Evolutionary conservation across 1,140 invertebrate genomes (phyloP), one percentile per base, ranked within the genome.

Genomic region (Forficula auricularia): DNA sequence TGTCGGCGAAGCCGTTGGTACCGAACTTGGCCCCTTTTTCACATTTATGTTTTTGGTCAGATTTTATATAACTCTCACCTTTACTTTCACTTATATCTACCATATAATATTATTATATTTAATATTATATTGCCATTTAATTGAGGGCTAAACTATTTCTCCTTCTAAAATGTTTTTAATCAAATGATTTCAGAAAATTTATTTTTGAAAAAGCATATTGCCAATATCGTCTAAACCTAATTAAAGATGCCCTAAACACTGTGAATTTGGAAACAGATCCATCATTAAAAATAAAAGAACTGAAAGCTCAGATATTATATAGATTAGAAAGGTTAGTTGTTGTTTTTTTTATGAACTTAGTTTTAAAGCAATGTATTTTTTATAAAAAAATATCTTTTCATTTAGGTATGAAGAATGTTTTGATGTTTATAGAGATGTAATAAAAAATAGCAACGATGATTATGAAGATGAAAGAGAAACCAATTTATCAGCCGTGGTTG

Each of bases 381-480:
- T 27, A 27, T 6, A 6, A 27, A 27, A 27, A 27, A 27, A 27
- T 27, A 4, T 27, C 10, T 27, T 6, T 30, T 16, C 52, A n/a
- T 50, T 27, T 43, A 63, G 60, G 20, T 95, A 82, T 60, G 73
- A 83, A 48, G 84, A 95, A 40, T 87, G 86, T 56, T 82, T 82
- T 54, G 66, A 77, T 34, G 58, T 83, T 1, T 97, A 96, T 56
- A 70, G 77, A 46, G 84, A 88, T 43, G 75, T 91, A n/a, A 79
- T 89, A 7, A 87, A 86, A 57, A 84, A 84, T 54, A 79, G 75
- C 19, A 71, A 77, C 53, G 90, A 96, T 67, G 89, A 95, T 43
- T 95, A 88, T 71, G 88, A 92, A 58, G 78, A 87, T 58, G 91
- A 96, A 63, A 71, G 91, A 38, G 73, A 86, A 58, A 85, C 90